A percentile compares a stretch with the other conserved stretches of the same genome.
These are phyloP conservation scores for Falco novaeseelandiae DNA, from an alignment of 2,797 vertebrate genomes.

Conservation along the genomic window DNA sequence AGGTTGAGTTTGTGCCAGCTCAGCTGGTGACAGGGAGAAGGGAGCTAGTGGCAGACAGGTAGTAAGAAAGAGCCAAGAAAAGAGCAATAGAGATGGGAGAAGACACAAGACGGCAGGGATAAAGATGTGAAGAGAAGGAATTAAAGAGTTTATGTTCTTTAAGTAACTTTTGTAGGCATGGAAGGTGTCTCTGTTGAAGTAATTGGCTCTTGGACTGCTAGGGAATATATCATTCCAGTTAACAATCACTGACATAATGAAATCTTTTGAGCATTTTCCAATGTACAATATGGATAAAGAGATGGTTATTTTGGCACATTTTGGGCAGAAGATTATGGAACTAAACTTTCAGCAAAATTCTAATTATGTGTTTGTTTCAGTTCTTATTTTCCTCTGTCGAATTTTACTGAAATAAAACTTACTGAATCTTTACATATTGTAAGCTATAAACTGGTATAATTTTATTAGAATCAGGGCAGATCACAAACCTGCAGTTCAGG, in stretches of 20 bases:
- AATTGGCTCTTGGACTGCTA: neutral
- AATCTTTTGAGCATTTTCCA: neutral
- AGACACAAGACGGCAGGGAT: neutral
- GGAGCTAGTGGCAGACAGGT: neutral
- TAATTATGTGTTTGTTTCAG: neutral
- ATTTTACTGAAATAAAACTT: neutral
- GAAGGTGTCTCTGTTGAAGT: neutral
- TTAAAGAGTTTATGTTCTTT: neutral
- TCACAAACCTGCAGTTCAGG: neutral
- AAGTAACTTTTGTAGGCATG: neutral
- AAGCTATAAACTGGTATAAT: neutral
- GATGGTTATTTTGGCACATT: neutral
- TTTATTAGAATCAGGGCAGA: neutral
- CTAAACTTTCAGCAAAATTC: neutral
- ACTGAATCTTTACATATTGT: neutral
- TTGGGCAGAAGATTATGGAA: neutral
- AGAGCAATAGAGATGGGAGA: neutral
- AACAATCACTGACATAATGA: neutral
- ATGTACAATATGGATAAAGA: neutral
- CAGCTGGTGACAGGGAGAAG: neutral
- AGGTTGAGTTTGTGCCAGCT: neutral
- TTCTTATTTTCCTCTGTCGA: neutral
- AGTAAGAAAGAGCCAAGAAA: neutral
- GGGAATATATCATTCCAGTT: neutral
- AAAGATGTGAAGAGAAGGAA: neutral